Evolutionary conservation across 2,888 invertebrate species (phyloP).

Genomic region (Drosophila atripex): DNA sequence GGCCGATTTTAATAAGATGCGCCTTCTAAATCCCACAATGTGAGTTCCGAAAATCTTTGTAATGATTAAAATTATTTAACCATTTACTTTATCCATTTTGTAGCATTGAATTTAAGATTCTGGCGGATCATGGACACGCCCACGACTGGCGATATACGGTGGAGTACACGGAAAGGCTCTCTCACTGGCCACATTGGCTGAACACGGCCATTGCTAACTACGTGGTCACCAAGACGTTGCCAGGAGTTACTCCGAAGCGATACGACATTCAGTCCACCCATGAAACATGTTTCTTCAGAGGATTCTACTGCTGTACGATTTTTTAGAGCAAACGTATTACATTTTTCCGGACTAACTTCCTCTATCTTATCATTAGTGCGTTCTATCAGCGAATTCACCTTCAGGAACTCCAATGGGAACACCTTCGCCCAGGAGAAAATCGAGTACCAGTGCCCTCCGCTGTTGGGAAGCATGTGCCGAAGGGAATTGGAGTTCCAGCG

Average conservation of each 20-base stretch:
- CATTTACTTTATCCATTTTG: no score
- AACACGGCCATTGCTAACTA: slow-evolving; percentile 86
- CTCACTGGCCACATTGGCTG: slow-evolving; percentile 87
- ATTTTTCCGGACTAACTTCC: background rate
- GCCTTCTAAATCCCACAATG: slow-evolving; percentile 89
- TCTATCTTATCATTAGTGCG: slow-evolving; percentile 84
- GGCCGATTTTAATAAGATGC: slow-evolving; percentile 90
- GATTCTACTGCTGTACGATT: slow-evolving; percentile 86
- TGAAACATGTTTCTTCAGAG: slow-evolving; percentile 86
- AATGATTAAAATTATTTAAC: background rate
- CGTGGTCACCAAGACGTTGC: slow-evolving; percentile 85
- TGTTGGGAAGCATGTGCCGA: slow-evolving; percentile 85
- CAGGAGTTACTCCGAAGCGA: slow-evolving; percentile 81
- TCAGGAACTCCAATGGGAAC: slow-evolving; percentile 84
- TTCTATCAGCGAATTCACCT: slow-evolving; percentile 87
- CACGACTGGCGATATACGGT: slow-evolving; percentile 89
- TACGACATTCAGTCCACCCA: slow-evolving; percentile 87
- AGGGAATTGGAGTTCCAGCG: slow-evolving; percentile 85
- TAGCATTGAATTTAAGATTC: slow-evolving; percentile 87
- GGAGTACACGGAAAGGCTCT: slow-evolving; percentile 87
- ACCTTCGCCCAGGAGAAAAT: slow-evolving; percentile 86
- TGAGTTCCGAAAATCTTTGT: slow-evolving; percentile 83
- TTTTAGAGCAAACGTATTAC: background rate
- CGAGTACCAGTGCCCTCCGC: slow-evolving; percentile 87
- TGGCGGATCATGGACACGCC: slow-evolving; percentile 87